Evolutionary conservation across 2,888 invertebrate species (phyloP), one percentile per base, ranked within the genome.

Genomic region (Allygus modestus): DNA sequence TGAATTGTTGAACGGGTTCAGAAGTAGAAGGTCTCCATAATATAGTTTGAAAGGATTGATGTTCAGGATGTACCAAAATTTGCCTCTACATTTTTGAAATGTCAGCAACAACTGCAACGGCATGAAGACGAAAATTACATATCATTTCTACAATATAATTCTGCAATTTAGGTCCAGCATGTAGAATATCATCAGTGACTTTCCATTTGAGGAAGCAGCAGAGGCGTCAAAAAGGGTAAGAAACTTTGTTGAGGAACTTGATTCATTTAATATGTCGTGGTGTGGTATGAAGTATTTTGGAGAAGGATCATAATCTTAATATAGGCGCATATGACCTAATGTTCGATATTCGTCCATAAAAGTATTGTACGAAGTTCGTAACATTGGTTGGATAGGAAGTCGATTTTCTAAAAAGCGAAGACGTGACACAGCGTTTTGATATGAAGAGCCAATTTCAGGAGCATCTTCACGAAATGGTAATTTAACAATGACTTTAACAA

Each of bases 31-130:
- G 23, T 26, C 23, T 20, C 69, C 69, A 69, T 17, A 69, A 31
- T 23, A 69, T 69, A 28, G 23, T 23, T 69, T 69, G 69, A 69
- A 11, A 69, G 17, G 31, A 26, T n/a, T 26, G 7, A 69, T 69
- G 7, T 12, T 9, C 9, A 9, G 46, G 46, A 46, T 46, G 28
- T 26, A 69, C 69, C 31, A 69, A 26, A 23, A 69, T 69, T 26
- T 69, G 69, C 17, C 69, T 1, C 17, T 28, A 69, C 9, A 77
- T 77, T 26, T 11, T 77, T 17, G 11, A 46, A 12, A 46, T 46
- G 15, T 46, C 46, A 12, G 46, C 46, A 46, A 15, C 15, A 12
- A 46, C 11, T 12, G 15, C 46, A 46, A 12, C 9, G 11, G 46
- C 46, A 46, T 46, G 46, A 46, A 46, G 46, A 15, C 46, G 46